phyloP scores from a whole-genome alignment of 64 coral and sea anemone genomes.

The Montipora efflorescens region DNA sequence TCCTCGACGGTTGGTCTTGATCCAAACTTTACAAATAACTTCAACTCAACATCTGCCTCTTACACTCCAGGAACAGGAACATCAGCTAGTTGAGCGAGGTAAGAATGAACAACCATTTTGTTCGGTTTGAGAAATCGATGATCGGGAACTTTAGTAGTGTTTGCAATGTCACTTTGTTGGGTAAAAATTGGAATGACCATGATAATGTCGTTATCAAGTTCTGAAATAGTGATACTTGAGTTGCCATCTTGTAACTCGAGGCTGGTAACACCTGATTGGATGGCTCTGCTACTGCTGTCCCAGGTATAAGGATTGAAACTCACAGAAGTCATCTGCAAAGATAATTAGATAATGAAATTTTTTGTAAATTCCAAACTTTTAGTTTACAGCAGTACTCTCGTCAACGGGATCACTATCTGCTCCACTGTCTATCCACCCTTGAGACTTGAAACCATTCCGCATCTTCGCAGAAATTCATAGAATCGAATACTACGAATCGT shows the following conservation, averaged over 20 bases:
- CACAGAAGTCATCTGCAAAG: constrained; percentile 34
- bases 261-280: constrained; percentile 26
- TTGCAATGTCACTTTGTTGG: background rate
- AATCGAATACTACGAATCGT: too few relatives aligned
- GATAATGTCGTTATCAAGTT: constrained; percentile 32
- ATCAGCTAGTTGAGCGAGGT: background rate
- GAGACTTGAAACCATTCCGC: too few relatives aligned
- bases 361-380: background rate
- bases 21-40: constrained; percentile 56
- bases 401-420: background rate
- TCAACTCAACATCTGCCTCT: background rate
- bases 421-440: too few relatives aligned
- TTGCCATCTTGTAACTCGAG: background rate
- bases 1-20: constrained; percentile 43
- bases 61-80: constrained; percentile 20
- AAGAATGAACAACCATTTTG: constrained; percentile 50
- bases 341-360: background rate
- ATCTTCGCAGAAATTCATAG: too few relatives aligned
- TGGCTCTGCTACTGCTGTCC: constrained; percentile 7
- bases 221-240: background rate
- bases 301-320: constrained; percentile 37
- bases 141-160: background rate
- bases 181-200: constrained; percentile 21
- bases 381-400: background rate
- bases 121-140: constrained; percentile 40